These are phyloP conservation scores for Drosophila navojoa DNA, from an alignment of 1,140 invertebrate genomes.

Conservation along the genomic window DNA sequence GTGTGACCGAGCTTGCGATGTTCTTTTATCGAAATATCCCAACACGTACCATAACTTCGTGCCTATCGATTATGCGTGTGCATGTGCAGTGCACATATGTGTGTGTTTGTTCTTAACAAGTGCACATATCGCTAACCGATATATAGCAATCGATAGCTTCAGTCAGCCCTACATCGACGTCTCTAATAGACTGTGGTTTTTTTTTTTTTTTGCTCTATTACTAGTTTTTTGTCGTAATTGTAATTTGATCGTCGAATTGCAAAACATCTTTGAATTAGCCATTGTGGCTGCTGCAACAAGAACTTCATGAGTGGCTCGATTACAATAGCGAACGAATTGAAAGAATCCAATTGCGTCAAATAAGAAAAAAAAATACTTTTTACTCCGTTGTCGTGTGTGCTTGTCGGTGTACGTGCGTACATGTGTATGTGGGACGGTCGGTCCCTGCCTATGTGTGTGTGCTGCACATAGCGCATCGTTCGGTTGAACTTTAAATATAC, in stretches of 20 bases:
- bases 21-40: neutral
- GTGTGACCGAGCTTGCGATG: slow-evolving; percentile 24
- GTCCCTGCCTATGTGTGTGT: slow-evolving; percentile 14
- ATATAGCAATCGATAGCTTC: slow-evolving; percentile 7
- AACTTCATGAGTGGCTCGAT: neutral
- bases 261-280: slow-evolving; percentile 11
- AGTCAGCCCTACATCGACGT: slow-evolving; percentile 22
- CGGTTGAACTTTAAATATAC: slow-evolving; percentile 48
- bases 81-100: neutral
- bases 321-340: slow-evolving; percentile 8
- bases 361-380: slow-evolving; percentile 43
- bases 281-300: neutral
- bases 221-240: slow-evolving; percentile 48
- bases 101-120: neutral
- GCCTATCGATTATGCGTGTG: neutral
- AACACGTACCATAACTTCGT: neutral
- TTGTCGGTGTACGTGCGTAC: slow-evolving; percentile 1
- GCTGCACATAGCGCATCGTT: slow-evolving; percentile 40
- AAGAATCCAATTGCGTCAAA: slow-evolving; percentile 38
- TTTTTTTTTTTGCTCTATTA: slow-evolving; percentile 50
- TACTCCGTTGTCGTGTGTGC: slow-evolving; percentile 21
- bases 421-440: slow-evolving; percentile 7
- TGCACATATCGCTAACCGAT: slow-evolving; percentile 7
- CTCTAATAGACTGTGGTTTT: slow-evolving; percentile 34
- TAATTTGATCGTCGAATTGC: slow-evolving; percentile 44